Evolutionary conservation across 2,888 invertebrate genomes (phyloP), one percentile per base, ranked within the genome.

Genomic region (Nowickia ferox): DNA sequence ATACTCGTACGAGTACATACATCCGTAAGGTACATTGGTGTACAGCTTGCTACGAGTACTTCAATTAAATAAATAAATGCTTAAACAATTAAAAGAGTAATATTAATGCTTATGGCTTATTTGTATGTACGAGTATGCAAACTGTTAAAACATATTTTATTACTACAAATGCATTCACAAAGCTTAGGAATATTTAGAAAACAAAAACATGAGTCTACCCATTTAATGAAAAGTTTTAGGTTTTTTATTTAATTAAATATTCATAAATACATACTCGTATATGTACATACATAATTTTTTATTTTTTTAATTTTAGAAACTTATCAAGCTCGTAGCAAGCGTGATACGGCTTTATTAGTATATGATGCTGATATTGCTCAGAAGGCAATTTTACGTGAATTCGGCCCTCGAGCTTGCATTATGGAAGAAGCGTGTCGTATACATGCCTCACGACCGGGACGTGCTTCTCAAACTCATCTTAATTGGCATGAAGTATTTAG

Each of bases 391-490:
- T 94, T 96, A 5, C 94, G 94, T 10, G 97, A 97, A 92, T 95
- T 97, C 89, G 97, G 97, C 22, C 94, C 95, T 51, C 94, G 95
- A 87, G 96, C 96, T 42, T 97, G 97, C 91, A 94, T 97, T 88
- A 96, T 96, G 89, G 96, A 96, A 88, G 95, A 96, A 85, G 96
- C 96, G 40, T 97, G 97, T 91, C 94, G 91, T 63, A 84, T 92
- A 57, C 93, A 93, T 88, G 93, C 93, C 19, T 90, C 91, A 84
- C 91, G 92, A 79, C 89, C 89, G 15, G 91, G 90, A 53, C 91
- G 92, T 59, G 76, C 74, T 15, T 68, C 87, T 86, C 87, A 66
- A 84, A 78, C 82, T 30, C 85, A 87, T 85, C 85, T 87, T 22
- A 83, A 87, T 72, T 88, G 89, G 88, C 42, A 80, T 87, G 95